Base-by-base conservation (phyloP, 2,113 vertebrate species). In the Campylomormyrus tamandua region DNA sequence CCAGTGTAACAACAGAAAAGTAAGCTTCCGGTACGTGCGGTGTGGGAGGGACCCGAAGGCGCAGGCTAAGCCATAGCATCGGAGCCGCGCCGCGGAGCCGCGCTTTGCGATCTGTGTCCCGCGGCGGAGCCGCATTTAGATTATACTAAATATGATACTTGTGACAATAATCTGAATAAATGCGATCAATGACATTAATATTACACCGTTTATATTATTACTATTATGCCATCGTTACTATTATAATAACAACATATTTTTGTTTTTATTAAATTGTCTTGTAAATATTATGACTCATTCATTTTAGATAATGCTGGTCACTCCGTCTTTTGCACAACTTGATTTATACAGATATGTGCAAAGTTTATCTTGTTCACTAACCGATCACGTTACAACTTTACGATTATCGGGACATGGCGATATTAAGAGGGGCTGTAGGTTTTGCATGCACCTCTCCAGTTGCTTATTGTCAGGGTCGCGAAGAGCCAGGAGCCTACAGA, bases 1-100 rank as follows among this genome's bases (percentile, higher is more conserved):
- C 95, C 95, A 96, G 96, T 96, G 95, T 95, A 94, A 96, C 96
- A 96, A 96, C 96, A 96, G 45, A 96, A 95, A 96, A 94, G 95
- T 93, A 92, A 93, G 95, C 95, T 96, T 96, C 96, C 96, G 95
- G 94, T 96, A 39, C 74, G 92, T 93, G 92, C 89, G n/a, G 46
- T n/a, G 91, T 83, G 84, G 91, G 88, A 92, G 94, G 94, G 56
- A 92, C 90, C 88, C 74, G 5, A 90, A 45, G 10, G 1, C 1
- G 49, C 88, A 2, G 46, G 15, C 58, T 27, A 80, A 39, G 21
- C 17, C 3, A 56, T 3, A 42, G 62, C 45, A n/a, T 80, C 74
- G 35, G 74, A 39, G 74, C 31, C 10, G 31, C 74, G 74, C 74
- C 31, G 74, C 15, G n/a, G 74, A 80, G 35, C 5, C n/a, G 74